These are phyloP conservation scores for Azorinus chamasolen DNA, from an alignment of 2,888 invertebrate species.

Conservation along the genomic window DNA sequence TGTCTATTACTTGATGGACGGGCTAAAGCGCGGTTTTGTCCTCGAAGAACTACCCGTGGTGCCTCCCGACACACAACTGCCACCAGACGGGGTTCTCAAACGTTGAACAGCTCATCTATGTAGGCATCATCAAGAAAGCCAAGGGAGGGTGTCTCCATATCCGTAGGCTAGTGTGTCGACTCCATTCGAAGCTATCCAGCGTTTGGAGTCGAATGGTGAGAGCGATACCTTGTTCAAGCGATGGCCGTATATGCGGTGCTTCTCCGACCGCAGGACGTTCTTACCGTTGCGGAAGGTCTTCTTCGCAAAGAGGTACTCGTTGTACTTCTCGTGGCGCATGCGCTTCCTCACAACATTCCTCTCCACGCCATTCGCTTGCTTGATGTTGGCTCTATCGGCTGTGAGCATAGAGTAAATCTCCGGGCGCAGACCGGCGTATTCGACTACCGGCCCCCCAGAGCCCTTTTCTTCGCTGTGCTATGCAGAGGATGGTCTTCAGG, in stretches of 20 bases:
- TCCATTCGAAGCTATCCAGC: conserved; percentile 14
- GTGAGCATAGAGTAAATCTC: conserved; percentile 37
- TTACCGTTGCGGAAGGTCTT: conserved; percentile 4
- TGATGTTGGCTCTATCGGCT: conserved; percentile 11
- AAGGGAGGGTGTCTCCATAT: conserved; percentile 1
- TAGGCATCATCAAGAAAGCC: too few relatives aligned
- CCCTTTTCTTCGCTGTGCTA: conserved; percentile 32
- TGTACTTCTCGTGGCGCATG: conserved; percentile 34
- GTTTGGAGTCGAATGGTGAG: conserved; percentile 19
- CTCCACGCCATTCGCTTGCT: conserved; percentile 39
- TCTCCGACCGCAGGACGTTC: conserved; percentile 23
- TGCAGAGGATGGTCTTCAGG: conserved; percentile 27
- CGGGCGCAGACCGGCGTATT: conserved; percentile 1
- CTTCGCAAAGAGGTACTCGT: conserved; percentile 19
- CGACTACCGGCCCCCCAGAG: not conserved
- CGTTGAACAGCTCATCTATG: not conserved
- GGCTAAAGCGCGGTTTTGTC: too few relatives aligned
- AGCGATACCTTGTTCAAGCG: conserved; percentile 32
- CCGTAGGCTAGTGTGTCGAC: conserved; percentile 18
- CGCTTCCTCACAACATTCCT: conserved; percentile 21
- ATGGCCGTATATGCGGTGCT: conserved; percentile 25
- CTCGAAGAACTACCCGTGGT: too few relatives aligned
- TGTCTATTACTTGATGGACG: too few relatives aligned
- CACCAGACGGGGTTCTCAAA: too few relatives aligned
- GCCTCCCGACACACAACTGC: too few relatives aligned